phyloP scores from a whole-genome alignment of 2,113 vertebrate genomes.

The Anoplopoma fimbria region DNA sequence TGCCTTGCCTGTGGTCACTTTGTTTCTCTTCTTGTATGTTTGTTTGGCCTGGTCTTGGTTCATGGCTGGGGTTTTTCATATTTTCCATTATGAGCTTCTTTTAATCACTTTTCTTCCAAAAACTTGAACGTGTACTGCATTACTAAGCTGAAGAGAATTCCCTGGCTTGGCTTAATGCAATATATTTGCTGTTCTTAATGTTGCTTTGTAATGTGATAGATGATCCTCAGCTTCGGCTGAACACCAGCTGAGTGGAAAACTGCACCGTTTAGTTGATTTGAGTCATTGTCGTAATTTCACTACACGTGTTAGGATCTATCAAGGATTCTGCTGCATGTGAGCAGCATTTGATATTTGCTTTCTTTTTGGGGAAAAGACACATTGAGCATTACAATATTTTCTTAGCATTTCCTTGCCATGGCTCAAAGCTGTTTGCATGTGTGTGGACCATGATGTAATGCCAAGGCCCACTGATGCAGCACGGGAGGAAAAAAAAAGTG shows the following conservation, averaged over 20 bases:
- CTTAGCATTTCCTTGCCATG: conserved; percentile 26
- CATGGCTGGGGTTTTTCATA: conserved; percentile 41
- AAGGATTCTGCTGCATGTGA: conserved; percentile 42
- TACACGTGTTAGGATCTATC: conserved; percentile 25
- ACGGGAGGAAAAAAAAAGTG: conserved; percentile 14
- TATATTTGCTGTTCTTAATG: conserved; percentile 40
- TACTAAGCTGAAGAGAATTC: conserved; percentile 68
- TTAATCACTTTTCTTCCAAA: conserved; percentile 55
- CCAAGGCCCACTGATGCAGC: conserved; percentile 44
- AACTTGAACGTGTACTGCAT: conserved; percentile 54
- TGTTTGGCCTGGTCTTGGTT: conserved; percentile 58
- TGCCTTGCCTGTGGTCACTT: conserved; percentile 34
- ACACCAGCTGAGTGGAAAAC: conserved; percentile 40
- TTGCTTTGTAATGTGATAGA: conserved; percentile 61
- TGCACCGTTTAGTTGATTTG: conserved; percentile 16
- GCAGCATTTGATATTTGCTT: conserved; percentile 16
- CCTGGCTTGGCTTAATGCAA: conserved; percentile 48
- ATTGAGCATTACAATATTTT: conserved; percentile 28
- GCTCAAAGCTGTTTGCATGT: conserved; percentile 52
- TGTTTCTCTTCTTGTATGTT: conserved; percentile 40
- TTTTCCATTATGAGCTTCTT: conserved; percentile 63
- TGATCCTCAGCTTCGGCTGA: conserved; percentile 28
- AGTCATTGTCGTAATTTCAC: conserved; percentile 11
- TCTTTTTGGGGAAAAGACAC: conserved; percentile 15
- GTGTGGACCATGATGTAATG: conserved; percentile 67